Percentiles rank a stretch among this genome's conserved stretches.
These are phyloP conservation scores for Chaetops frenatus DNA, from an alignment of 2,113 vertebrate genomes.

Conservation along the genomic window DNA sequence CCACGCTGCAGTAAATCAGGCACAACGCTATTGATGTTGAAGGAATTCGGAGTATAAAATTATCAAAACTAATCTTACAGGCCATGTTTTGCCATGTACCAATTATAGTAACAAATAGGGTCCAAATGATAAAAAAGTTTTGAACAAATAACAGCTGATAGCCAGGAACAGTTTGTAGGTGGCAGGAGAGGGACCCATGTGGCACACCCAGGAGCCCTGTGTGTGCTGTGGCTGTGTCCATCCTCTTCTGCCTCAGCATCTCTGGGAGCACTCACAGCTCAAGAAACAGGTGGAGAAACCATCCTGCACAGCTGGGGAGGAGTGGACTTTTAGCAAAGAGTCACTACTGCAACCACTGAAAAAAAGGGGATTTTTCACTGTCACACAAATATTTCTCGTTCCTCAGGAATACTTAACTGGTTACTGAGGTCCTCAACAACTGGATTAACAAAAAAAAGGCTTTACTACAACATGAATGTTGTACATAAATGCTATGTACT, in stretches of 20 bases:
- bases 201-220: neutral
- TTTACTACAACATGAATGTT: neutral
- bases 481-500: no score
- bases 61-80: neutral
- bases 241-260: neutral
- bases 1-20: neutral
- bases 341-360: neutral
- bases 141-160: neutral
- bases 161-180: neutral
- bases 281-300: neutral
- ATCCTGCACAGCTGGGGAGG: neutral
- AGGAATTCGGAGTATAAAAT: neutral
- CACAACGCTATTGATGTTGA: neutral
- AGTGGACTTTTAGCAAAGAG: neutral
- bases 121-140: neutral
- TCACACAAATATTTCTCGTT: neutral
- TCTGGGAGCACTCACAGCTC: neutral
- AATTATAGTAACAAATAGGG: neutral
- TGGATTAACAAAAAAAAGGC: no score
- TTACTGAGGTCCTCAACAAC: neutral
- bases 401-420: neutral
- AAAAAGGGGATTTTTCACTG: neutral
- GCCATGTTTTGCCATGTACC: neutral
- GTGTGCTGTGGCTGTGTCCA: rapidly evolving
- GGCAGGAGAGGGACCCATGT: neutral